Percentiles rank a stretch among this genome's conserved stretches.
phyloP scores from a whole-genome alignment of 2,113 vertebrate genomes.

The Tympanuchus pallidicinctus region DNA sequence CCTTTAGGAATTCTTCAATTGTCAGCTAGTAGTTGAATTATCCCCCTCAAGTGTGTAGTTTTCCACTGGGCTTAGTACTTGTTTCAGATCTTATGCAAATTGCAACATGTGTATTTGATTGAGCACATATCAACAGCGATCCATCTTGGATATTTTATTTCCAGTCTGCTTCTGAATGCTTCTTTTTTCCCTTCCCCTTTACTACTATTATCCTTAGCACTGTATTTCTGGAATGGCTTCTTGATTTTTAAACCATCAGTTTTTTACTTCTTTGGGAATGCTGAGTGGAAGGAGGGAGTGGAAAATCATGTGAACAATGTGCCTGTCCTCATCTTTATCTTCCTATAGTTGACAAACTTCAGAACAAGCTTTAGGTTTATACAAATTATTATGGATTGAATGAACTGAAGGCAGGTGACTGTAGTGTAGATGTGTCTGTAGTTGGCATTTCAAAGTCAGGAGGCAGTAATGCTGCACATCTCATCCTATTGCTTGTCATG shows the following conservation, averaged over 20 bases:
- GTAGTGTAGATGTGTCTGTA: neutral
- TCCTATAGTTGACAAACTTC: neutral
- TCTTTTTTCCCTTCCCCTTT: neutral
- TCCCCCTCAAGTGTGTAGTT: neutral
- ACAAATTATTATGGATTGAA: neutral
- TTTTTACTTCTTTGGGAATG: neutral
- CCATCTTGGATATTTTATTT: neutral
- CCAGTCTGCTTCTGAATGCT: neutral
- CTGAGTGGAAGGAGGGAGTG: neutral
- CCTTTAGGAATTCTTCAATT: slow-evolving; percentile 10
- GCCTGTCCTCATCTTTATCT: neutral
- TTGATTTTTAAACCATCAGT: neutral
- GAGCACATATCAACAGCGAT: neutral
- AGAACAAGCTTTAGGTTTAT: neutral
- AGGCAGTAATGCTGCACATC: neutral
- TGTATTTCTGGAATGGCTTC: neutral
- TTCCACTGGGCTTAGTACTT: neutral
- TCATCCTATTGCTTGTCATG: slow-evolving; percentile 52
- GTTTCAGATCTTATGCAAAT: slow-evolving; percentile 6
- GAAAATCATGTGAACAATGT: neutral
- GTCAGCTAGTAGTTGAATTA: neutral
- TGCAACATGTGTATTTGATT: neutral
- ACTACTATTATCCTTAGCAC: neutral
- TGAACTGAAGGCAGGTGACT: neutral
- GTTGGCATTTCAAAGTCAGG: slow-evolving; percentile 45